Percentiles rank a stretch among this genome's conserved stretches.
Evolutionary conservation across 2,797 vertebrate genomes (phyloP).

Genomic region (Poecilia gillii): DNA sequence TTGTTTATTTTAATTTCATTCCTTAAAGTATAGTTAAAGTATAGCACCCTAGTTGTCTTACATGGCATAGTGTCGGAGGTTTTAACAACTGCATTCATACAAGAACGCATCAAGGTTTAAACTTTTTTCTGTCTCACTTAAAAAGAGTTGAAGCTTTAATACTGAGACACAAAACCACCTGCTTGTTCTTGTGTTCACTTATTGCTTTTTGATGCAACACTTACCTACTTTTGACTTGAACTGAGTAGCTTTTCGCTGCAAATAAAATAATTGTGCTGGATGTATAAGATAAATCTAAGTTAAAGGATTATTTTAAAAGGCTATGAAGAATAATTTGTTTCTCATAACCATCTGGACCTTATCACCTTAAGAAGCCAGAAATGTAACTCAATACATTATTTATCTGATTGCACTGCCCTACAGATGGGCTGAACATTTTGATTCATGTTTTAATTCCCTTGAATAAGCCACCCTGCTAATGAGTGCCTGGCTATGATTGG

Average conservation of each 20-base stretch:
- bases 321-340: neutral
- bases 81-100: neutral
- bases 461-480: constrained; percentile 31
- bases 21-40: neutral
- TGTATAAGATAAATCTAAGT: neutral
- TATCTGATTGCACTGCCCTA: neutral
- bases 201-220: neutral
- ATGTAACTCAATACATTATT: neutral
- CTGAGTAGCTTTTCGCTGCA: neutral
- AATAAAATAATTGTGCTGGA: neutral
- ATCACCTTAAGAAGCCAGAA: neutral
- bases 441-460: constrained; percentile 21
- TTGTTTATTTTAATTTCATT: too few relatives aligned
- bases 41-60: neutral
- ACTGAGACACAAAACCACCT: neutral
- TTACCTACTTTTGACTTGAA: neutral
- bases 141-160: neutral
- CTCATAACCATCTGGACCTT: neutral
- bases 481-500: constrained; percentile 4
- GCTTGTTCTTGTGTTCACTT: neutral
- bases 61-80: neutral
- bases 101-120: neutral
- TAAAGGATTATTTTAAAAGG: neutral
- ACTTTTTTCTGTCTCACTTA: neutral
- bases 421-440: constrained; percentile 3